These are phyloP conservation scores for Leptopilina myrica DNA, from an alignment of 2,888 invertebrate species.

Conservation along the genomic window DNA sequence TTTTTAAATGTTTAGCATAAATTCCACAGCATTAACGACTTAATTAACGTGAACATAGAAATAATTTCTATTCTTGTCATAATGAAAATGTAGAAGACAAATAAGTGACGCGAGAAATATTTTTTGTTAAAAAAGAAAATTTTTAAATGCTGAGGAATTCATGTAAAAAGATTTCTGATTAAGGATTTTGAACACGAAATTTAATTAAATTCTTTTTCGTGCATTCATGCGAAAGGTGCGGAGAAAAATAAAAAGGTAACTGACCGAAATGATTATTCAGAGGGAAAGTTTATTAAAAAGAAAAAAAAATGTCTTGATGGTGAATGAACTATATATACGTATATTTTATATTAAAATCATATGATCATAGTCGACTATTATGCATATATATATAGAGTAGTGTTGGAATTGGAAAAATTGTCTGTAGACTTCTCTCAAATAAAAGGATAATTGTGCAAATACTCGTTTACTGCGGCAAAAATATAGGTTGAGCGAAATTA, in stretches of 20 bases:
- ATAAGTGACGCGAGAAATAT: too few species aligned
- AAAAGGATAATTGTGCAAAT: constrained; percentile 25
- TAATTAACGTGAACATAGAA: too few species aligned
- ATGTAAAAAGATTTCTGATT: background rate
- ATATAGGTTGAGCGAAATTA: background rate
- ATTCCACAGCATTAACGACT: too few species aligned
- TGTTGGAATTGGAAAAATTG: constrained; percentile 7
- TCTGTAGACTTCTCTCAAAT: background rate
- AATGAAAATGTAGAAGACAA: too few species aligned
- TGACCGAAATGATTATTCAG: background rate
- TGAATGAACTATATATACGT: background rate
- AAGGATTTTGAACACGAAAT: background rate
- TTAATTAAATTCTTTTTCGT: constrained; percentile 11
- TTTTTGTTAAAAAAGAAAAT: too few species aligned
- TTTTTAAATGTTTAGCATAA: too few species aligned
- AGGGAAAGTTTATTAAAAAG: background rate
- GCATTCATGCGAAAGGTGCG: too few species aligned
- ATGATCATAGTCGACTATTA: background rate
- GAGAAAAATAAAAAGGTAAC: too few species aligned
- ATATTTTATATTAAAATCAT: background rate
- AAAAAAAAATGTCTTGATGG: background rate
- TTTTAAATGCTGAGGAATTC: background rate
- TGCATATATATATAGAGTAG: background rate
- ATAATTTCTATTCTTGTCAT: too few species aligned
- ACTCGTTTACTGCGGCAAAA: background rate